Evolutionary conservation across 1,140 invertebrate species (phyloP).

Genomic region (Drosophila ercepeae): DNA sequence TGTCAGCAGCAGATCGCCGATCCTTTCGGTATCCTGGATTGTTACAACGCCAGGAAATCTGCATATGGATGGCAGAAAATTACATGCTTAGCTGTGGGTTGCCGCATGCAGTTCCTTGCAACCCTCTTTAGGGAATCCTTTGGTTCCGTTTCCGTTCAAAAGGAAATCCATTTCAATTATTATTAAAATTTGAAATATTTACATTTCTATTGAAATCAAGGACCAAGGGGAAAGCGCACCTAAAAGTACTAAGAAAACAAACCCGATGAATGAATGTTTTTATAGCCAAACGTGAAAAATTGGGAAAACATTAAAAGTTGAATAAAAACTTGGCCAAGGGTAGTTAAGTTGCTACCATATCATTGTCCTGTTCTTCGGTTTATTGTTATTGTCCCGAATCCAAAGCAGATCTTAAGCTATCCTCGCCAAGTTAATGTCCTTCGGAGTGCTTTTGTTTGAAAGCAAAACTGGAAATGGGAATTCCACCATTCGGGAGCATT

Average conservation of each 20-base stretch:
- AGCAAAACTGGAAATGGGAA: constrained; percentile 67
- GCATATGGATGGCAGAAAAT: constrained; percentile 61
- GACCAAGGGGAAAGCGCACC: constrained; percentile 38
- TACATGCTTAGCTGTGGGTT: constrained; percentile 61
- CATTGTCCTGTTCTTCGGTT: constrained; percentile 35
- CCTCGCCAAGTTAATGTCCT: constrained; percentile 65
- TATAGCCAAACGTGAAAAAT: constrained; percentile 62
- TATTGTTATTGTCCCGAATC: constrained; percentile 46
- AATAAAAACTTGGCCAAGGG: constrained; percentile 47
- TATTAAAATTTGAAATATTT: constrained; percentile 79
- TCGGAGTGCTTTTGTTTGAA: constrained; percentile 61
- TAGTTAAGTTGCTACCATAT: constrained; percentile 48
- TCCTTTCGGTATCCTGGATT: neutral
- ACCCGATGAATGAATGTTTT: constrained; percentile 39
- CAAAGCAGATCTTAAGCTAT: constrained; percentile 35
- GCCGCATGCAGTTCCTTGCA: constrained; percentile 60
- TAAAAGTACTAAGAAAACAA: constrained; percentile 39
- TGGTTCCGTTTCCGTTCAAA: constrained; percentile 16
- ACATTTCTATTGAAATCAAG: constrained; percentile 77
- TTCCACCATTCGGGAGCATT: constrained; percentile 43
- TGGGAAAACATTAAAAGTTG: constrained; percentile 67
- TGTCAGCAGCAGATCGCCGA: constrained; percentile 23
- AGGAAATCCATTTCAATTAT: constrained; percentile 75
- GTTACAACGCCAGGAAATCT: constrained; percentile 26
- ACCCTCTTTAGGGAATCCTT: constrained; percentile 24